These are phyloP conservation scores for Montipora capitata DNA, from an alignment of 92 coral and sea anemone genomes.

Conservation along the genomic window DNA sequence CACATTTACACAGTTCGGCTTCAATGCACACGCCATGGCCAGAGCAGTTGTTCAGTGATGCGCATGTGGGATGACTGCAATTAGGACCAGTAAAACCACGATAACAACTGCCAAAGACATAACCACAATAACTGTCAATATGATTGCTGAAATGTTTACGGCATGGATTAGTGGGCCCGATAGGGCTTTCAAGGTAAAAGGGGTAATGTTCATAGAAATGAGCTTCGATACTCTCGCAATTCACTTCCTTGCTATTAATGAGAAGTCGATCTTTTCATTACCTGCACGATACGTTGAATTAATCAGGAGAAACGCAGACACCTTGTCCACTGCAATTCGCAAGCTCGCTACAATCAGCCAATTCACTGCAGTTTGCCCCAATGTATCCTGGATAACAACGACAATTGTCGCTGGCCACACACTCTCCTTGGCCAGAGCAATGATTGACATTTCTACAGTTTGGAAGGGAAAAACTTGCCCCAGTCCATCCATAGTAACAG, in stretches of 20 bases:
- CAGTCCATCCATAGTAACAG: constrained; percentile 66
- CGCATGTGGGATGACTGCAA: constrained; percentile 55
- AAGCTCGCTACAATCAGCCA: constrained; percentile 53
- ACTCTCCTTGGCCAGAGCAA: constrained; percentile 69
- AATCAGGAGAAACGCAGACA: constrained; percentile 9
- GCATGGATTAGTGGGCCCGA: neutral
- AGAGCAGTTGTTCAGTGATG: constrained; percentile 59
- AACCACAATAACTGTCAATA: neutral
- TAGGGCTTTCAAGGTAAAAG: neutral
- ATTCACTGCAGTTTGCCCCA: constrained; percentile 55
- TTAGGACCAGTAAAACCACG: constrained; percentile 58
- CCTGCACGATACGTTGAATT: constrained; percentile 17
- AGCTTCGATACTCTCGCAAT: neutral
- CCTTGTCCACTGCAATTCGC: constrained; percentile 74
- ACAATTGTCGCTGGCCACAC: constrained; percentile 69
- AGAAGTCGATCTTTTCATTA: neutral
- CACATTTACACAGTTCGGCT: constrained; percentile 72
- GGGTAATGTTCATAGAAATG: neutral
- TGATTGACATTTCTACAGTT: constrained; percentile 56
- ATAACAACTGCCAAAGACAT: constrained; percentile 61
- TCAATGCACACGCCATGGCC: constrained; percentile 63
- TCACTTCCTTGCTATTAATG: neutral
- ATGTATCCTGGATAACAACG: constrained; percentile 57
- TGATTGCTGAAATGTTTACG: neutral
- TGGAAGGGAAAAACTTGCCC: constrained; percentile 63